Evolutionary conservation across 30 jellyfish, hydroid and myxozoan species (phyloP), one percentile per base, ranked within the genome.

Genomic region (Mastigias papua): DNA sequence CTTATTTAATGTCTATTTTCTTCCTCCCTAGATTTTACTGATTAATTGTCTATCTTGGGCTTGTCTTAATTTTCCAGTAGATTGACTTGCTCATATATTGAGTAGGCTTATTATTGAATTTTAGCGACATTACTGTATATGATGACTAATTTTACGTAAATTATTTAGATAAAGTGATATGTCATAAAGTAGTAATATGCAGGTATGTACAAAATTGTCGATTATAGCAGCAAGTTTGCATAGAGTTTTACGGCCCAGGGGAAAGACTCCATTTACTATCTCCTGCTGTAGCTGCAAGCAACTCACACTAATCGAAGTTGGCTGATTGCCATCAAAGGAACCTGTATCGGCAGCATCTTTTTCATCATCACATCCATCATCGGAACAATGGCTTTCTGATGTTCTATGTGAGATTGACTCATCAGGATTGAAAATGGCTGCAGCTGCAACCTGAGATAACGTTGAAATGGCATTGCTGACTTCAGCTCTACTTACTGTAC

Each of bases 201-300:
- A n/a, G n/a, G n/a, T n/a, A n/a, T n/a, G n/a, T n/a, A n/a, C n/a
- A n/a, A n/a, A n/a, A n/a, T n/a, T n/a, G n/a, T n/a, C n/a, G n/a
- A n/a, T n/a, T n/a, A n/a, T n/a, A n/a, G n/a, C n/a, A n/a, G n/a
- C n/a, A n/a, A n/a, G n/a, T n/a, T n/a, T n/a, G n/a, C n/a, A n/a
- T n/a, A n/a, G n/a, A n/a, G n/a, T n/a, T 65, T 25, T 26, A 65
- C 17, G 81, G 81, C 64, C 81, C 62, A 33, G 64, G 64, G 26
- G 34, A 29, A 28, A 70, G 81, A 35, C 81, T 29, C 81, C 81
- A 70, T 46, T 70, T 70, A 46, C 31, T 32, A 70, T 70, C 34
- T 70, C 37, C 37, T 70, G 81, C 62, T 70, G 62, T 35, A 27
- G 62, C 31, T 70, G 81, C 81, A 70, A 42, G 32, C 81, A 32